These are phyloP conservation scores for Ptychodera flava DNA, from an alignment of 35 echinoderm and acorn worm genomes.

Conservation along the genomic window DNA sequence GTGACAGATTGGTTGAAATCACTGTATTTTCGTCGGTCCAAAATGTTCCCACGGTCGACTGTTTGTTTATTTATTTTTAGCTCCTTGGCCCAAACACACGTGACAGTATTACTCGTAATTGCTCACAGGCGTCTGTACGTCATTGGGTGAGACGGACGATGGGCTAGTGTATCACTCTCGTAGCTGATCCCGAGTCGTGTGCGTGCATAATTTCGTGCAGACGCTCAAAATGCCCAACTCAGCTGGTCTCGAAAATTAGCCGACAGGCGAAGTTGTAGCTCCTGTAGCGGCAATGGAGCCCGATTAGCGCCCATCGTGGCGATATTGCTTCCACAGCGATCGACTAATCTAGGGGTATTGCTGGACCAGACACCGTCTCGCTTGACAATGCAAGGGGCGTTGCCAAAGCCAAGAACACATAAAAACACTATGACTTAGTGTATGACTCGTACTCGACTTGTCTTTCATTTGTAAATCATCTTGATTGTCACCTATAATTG, in stretches of 20 bases:
- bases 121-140: neutral
- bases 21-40: neutral
- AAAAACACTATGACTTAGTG: neutral
- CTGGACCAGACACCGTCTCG: no score
- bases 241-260: neutral
- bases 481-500: neutral
- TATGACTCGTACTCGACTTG: neutral
- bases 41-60: neutral
- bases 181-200: neutral
- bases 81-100: neutral
- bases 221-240: neutral
- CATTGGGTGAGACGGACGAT: neutral
- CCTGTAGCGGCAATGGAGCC: neutral
- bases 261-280: neutral
- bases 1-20: neutral
- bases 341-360: neutral
- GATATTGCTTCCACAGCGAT: neutral
- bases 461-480: neutral
- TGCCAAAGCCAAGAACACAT: neutral
- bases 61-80: conserved; percentile 2
- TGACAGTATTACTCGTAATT: neutral
- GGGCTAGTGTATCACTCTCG: neutral
- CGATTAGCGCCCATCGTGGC: neutral
- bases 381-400: neutral
- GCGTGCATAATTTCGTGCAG: neutral